Evolutionary conservation across 2,113 vertebrate species (phyloP), one percentile per base, ranked within the genome.

Genomic region (Petrocephalus microphthalmus): DNA sequence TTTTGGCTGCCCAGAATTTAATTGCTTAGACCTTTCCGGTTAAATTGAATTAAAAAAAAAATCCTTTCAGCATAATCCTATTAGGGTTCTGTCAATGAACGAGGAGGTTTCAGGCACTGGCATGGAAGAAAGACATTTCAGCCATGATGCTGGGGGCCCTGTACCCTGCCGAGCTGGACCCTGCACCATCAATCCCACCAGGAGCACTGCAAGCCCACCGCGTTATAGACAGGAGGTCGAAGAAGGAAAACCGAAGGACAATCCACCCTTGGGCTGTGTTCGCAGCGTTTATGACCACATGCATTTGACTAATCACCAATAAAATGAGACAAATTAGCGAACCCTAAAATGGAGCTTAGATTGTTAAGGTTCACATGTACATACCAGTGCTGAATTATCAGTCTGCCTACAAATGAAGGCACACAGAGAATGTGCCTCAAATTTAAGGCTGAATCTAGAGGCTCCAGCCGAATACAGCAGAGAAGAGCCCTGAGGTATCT

Each of bases 51-150:
- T 25, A 22, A 15, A 64, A 45, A 85, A 52, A 42, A 45, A 87
- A 87, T 67, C 29, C 51, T 74, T 89, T 78, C 20, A 54, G 84
- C 47, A n/a, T 74, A 84, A 71, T 45, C 64, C 60, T 45, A 86
- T 86, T 86, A 54, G 22, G 25, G 33, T 37, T 89, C 64, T 47
- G 64, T 51, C 52, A 78, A 89, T 74, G 22, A 88, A 64, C 74
- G 67, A 37, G 47, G 49, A 3, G 56, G 64, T 53, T 85, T 74
- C 56, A 71, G 33, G 74, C 83, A 86, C 33, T 25, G 20, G 82
- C 8, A 42, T 45, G 88, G 29, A 25, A 17, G 67, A 13, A 37
- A 37, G 33, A 17, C 57, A n/a, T 54, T 49, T 25, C 17, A n/a
- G 81, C 19, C 20, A 42, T 49, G 45, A 15, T 83, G 81, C 19